Evolutionary conservation across 2,888 invertebrate species (phyloP), one percentile per base, ranked within the genome.

Genomic region (Tholera decimalis): DNA sequence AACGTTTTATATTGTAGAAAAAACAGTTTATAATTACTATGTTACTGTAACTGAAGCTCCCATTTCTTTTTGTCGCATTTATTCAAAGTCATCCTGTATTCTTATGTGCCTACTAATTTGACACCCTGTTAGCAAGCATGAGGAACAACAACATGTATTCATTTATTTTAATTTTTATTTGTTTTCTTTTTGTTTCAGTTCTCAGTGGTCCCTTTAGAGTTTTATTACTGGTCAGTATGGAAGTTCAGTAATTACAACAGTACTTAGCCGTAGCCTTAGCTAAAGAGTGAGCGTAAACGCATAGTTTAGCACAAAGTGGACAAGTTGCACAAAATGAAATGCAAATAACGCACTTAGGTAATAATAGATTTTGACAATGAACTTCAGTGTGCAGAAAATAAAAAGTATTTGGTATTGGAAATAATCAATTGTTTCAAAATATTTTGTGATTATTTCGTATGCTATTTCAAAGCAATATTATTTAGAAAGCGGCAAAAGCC

Each of bases 181-280:
- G 50, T 80, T 77, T 75, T 72, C 80, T 77, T 72, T 92, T 94
- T 94, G 94, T 95, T 95, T 90, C 94, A 94, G 94, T 92, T 94
- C 89, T 73, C 86, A 92, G 63, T 92, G 92, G 91, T 94, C 94
- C 41, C 79, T 94, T 85, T 94, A 89, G 77, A 76, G 55, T 79
- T 63, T 73, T 59, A 53, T 83, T 69, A 64, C 81, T 82, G 87
- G 86, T 86, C 74, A 85, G 85, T 88, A 80, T 83, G 55, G 35
- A 77, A 59, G 0, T 28, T 46, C 43, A 49, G 30, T 18, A 44
- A 70, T 24, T 13, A 41, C 39, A 26, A 50, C 58, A 49, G 0
- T 41, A 37, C 28, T 47, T 79, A 77, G 65, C 37, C 1, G 30
- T 53, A 71, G 65, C 37, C 1, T 35, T 53, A 71, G 66, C 51